These are phyloP conservation scores for Halocynthia aurantium DNA, from an alignment of 23 tunicate species.

Conservation along the genomic window DNA sequence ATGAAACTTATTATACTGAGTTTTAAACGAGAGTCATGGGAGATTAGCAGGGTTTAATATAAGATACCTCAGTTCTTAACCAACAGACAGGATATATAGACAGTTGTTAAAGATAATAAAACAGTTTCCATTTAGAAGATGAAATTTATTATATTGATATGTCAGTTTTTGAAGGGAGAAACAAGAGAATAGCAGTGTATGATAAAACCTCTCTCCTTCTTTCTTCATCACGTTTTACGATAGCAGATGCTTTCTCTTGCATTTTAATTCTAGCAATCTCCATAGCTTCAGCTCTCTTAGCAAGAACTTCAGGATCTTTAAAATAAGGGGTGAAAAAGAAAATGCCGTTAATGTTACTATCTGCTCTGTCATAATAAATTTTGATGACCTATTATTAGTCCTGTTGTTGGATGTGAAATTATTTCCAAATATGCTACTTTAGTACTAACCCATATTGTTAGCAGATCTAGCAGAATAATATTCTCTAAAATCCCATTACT, in stretches of 20 bases:
- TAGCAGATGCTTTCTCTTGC: constrained; percentile 28
- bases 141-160: no score
- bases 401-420: no score
- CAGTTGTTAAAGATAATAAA: neutral
- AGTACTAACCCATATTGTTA: no score
- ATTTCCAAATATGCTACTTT: no score
- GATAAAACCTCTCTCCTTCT: constrained; percentile 5
- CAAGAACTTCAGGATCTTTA: constrained; percentile 23
- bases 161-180: no score
- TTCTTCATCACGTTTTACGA: constrained; percentile 13
- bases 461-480: no score
- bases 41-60: no score
- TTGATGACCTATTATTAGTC: no score
- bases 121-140: no score
- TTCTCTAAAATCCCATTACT: no score
- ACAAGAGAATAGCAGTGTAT: neutral
- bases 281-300: constrained; percentile 23
- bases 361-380: neutral
- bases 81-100: neutral
- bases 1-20: no score
- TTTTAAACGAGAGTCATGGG: no score
- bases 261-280: constrained; percentile 5
- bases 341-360: neutral
- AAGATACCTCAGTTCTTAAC: neutral
- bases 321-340: neutral